Evolutionary conservation across 2,113 vertebrate genomes (phyloP), one percentile per base, ranked within the genome.

Genomic region (Microcebus griseorufus): DNA sequence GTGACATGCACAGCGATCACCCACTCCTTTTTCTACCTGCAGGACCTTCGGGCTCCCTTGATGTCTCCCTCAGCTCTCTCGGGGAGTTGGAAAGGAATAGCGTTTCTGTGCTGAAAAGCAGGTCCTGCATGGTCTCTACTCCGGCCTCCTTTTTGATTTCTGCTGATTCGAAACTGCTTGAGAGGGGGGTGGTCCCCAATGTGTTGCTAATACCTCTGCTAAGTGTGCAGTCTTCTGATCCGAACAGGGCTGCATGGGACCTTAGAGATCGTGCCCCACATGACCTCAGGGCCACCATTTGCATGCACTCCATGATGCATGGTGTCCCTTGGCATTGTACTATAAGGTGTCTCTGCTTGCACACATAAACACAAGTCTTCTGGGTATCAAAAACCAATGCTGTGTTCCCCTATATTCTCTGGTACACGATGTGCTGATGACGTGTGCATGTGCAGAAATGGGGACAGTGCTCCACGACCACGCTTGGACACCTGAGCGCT

Each of bases 391-490:
- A 27, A 90, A 62, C 32, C 9, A 25, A 4, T 4, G 27, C 29
- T 34, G 2, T 14, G 2, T 67, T 34, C 27, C 39, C 32, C 60
- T 27, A 13, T 42, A 6, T 70, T 72, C 55, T 32, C 25, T 23
- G n/a, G 62, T 53, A 20, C n/a, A 6, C 18, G 10, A 7, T 4
- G 17, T 37, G 45, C 12, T 22, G 4, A 9, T 1, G 48, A 18
- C 2, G 0, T 6, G 64, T 48, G 22, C 34, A 0, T 4, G 64
- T 48, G 22, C 34, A 72, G 70, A 85, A 69, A 42, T 0, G 29
- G 32, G 17, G 45, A 27, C 5, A 14, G 22, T 6, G 5, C 23
- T n/a, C 13, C 3, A 0, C 9, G 0, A 4, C 11, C 27, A 25
- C 37, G 13, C 37, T 55, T 2, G 48, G 60, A 55, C 87, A n/a